A percentile compares a stretch with the other conserved stretches of the same genome.
These are phyloP conservation scores for Ammospiza maritima DNA, from an alignment of 2,797 vertebrate species.

Conservation along the genomic window DNA sequence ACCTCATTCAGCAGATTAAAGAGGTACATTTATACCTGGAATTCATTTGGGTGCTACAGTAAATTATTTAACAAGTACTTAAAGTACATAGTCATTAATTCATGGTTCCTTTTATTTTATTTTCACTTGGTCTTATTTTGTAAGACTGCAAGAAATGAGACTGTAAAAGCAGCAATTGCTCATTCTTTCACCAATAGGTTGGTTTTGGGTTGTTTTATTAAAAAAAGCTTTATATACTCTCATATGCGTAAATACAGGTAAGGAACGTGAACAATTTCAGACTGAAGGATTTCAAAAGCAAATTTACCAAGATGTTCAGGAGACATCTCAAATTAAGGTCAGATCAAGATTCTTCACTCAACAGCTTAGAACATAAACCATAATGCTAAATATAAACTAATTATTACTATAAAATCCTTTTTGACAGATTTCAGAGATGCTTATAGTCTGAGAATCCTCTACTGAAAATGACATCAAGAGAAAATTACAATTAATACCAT, in stretches of 20 bases:
- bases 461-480: neutral
- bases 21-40: constrained; percentile 24
- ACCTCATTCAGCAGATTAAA: constrained; percentile 48
- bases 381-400: neutral
- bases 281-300: neutral
- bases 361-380: neutral
- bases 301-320: neutral
- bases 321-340: neutral
- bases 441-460: neutral
- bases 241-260: neutral
- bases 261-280: neutral
- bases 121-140: constrained; percentile 10
- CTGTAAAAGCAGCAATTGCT: neutral
- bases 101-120: constrained; percentile 5
- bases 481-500: neutral
- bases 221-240: neutral
- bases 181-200: neutral
- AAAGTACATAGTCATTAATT: neutral
- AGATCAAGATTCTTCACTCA: neutral
- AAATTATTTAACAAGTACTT: constrained; percentile 54
- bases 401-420: neutral
- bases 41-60: constrained; percentile 22
- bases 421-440: neutral
- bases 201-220: neutral
- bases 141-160: neutral